Evolutionary conservation across 1,140 invertebrate species (phyloP).

Genomic region (Tribolium madens): DNA sequence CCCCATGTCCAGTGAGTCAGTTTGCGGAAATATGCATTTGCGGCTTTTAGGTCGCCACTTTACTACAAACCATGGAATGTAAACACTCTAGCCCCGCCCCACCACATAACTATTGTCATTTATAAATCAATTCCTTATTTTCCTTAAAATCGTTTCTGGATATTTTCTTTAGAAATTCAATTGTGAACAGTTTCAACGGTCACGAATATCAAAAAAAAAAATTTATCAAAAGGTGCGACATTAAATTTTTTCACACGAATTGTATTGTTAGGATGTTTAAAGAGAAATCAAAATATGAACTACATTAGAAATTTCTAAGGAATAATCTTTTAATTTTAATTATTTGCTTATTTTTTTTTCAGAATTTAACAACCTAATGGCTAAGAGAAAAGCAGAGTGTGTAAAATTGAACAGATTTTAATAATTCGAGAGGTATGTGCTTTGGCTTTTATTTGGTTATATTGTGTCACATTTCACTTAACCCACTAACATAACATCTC

Average conservation of each 20-base stretch:
- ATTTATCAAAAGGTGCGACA: too few species aligned
- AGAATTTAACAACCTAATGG: slow-evolving; percentile 57
- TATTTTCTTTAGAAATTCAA: not conserved
- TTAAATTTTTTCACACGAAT: too few species aligned
- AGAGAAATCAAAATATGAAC: too few species aligned
- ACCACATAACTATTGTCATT: slow-evolving; percentile 55
- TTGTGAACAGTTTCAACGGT: too few species aligned
- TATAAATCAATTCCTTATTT: slow-evolving; percentile 54
- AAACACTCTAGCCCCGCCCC: slow-evolving; percentile 61
- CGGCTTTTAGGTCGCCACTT: slow-evolving; percentile 45
- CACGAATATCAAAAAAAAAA: too few species aligned
- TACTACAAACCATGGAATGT: slow-evolving; percentile 52
- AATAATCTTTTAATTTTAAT: too few species aligned
- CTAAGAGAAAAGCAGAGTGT: slow-evolving; percentile 44
- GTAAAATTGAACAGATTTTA: slow-evolving; percentile 39
- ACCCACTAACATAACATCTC: slow-evolving; percentile 34
- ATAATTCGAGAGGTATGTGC: slow-evolving; percentile 18
- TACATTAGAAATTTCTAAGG: too few species aligned
- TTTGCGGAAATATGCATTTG: slow-evolving; percentile 23
- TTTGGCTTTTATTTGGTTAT: slow-evolving; percentile 42
- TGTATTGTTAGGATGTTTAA: too few species aligned
- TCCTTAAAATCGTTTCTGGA: slow-evolving; percentile 2
- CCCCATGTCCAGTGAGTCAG: not conserved
- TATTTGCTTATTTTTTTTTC: slow-evolving; percentile 31
- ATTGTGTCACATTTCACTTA: slow-evolving; percentile 38